Conservation (phyloP, 2,113 vertebrate species). For the human (Homo sapiens) region GRCh38 chr5:142522001-142522500, state of each 20-base stretch:
- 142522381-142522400: background rate
- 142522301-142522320: background rate
- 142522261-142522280: background rate
- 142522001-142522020: slow-evolving; percentile 65
- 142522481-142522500: background rate
- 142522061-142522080: slow-evolving; percentile 28
- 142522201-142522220: background rate
- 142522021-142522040: slow-evolving; percentile 57
- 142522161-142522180: background rate
- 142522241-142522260: background rate
- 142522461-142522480: too few relatives aligned
- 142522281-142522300: background rate
- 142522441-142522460: background rate
- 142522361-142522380: background rate
- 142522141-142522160: background rate
- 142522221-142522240: background rate
- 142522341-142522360: background rate
- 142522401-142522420: background rate
- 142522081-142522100: background rate
- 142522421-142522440: background rate
- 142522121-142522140: background rate
- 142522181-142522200: background rate
- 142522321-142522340: background rate
- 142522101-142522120: background rate
- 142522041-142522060: slow-evolving; percentile 39